Percentiles rank a stretch among this genome's conserved stretches.
phyloP scores from a whole-genome alignment of 2,113 vertebrate genomes.

The Aplodontia rufa region DNA sequence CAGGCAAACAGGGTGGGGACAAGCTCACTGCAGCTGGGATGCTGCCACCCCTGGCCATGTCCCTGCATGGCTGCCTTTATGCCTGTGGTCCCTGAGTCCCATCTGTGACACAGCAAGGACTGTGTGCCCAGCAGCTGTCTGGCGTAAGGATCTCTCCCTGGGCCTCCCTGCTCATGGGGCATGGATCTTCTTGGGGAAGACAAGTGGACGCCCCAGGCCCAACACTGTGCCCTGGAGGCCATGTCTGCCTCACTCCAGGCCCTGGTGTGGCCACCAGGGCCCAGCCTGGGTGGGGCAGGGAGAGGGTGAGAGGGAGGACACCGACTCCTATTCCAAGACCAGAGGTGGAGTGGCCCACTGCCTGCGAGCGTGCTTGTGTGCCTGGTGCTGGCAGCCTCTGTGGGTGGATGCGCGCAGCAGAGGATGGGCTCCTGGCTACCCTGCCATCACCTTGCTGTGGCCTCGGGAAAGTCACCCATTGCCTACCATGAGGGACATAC shows the following conservation, averaged over 20 bases:
- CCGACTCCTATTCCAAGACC: conserved; percentile 46
- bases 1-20: neutral
- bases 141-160: accelerated
- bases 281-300: accelerated
- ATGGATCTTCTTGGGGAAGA: accelerated
- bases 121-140: accelerated
- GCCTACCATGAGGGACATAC: neutral
- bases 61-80: neutral
- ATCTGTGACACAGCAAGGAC: neutral
- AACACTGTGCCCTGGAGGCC: neutral
- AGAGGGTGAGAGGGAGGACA: accelerated
- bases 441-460: neutral
- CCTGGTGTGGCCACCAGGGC: too few species aligned
- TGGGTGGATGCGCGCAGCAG: neutral
- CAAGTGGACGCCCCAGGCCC: accelerated
- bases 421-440: neutral
- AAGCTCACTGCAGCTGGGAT: neutral
- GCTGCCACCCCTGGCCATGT: accelerated
- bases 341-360: neutral
- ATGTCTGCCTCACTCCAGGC: too few species aligned
- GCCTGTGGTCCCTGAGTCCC: neutral
- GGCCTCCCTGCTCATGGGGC: accelerated
- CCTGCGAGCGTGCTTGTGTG: too few species aligned
- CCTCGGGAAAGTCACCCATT: neutral
- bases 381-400: too few species aligned